Conservation (phyloP, 2,113 vertebrate species). For the Rhinopomastus cyanomelas region DNA sequence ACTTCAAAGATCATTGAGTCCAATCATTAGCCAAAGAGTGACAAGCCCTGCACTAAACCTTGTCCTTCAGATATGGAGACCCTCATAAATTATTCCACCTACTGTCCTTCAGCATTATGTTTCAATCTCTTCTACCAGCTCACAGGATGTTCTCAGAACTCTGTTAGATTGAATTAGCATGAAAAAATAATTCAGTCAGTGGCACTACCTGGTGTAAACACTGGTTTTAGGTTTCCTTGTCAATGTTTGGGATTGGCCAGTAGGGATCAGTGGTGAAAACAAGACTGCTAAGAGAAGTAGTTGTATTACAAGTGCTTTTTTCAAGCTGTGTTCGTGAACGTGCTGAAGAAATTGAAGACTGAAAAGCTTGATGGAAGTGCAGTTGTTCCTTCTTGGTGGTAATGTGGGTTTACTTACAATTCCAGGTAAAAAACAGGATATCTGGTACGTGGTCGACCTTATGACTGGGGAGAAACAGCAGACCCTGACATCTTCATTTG, state of each 20-base stretch:
- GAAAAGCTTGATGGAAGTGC: not conserved
- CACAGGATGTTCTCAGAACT: not conserved
- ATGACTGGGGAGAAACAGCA: conserved; percentile 97
- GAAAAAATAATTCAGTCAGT: not conserved
- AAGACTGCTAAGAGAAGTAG: not conserved
- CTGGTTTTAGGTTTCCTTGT: not conserved
- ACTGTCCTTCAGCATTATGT: not conserved
- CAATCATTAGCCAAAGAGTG: too few species aligned
- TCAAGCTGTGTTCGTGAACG: not conserved
- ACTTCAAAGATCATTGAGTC: too few species aligned
- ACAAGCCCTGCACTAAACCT: too few species aligned
- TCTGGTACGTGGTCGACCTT: conserved; percentile 96
- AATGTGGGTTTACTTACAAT: not conserved
- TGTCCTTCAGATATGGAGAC: not conserved
- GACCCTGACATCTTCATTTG: conserved; percentile 92
- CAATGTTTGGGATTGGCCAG: not conserved
- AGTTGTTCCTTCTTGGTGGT: not conserved
- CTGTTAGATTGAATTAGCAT: not conserved
- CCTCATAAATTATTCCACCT: not conserved
- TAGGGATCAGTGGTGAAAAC: not conserved
- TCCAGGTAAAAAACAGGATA: conserved; percentile 96
- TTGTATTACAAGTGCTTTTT: not conserved
- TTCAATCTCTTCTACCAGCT: not conserved
- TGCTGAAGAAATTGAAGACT: not conserved
- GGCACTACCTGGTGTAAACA: not conserved